These are phyloP conservation scores for Gracilinanus agilis DNA, from an alignment of 2,113 vertebrate genomes.

Conservation along the genomic window DNA sequence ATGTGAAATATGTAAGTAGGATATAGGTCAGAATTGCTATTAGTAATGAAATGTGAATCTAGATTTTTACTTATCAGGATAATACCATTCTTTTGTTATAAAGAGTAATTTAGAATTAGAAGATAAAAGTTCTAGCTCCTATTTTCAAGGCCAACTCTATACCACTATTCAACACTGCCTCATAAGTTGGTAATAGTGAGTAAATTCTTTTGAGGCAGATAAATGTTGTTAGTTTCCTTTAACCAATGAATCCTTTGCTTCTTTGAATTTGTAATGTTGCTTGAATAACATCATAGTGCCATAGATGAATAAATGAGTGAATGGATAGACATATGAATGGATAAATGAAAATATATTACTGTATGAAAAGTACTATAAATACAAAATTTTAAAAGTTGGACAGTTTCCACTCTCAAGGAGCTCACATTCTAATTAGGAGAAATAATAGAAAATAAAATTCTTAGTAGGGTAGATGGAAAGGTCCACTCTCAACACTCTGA, in stretches of 20 bases:
- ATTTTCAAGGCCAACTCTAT: background rate
- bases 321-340: background rate
- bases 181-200: background rate
- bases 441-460: background rate
- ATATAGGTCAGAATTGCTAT: background rate
- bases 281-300: background rate
- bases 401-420: background rate
- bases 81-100: background rate
- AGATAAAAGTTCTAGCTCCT: background rate
- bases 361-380: background rate
- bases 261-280: background rate
- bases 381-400: background rate
- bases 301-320: background rate
- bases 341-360: background rate
- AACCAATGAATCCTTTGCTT: background rate
- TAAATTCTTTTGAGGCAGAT: background rate
- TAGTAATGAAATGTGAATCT: background rate
- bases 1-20: background rate
- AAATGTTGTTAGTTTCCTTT: background rate
- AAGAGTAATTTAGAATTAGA: background rate
- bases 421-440: background rate
- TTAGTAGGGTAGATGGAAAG: background rate
- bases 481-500: too few species aligned
- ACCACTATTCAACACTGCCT: background rate
- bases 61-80: background rate